These are phyloP conservation scores for Drosophila engyochracea DNA, from an alignment of 2,888 invertebrate species.

Conservation along the genomic window DNA sequence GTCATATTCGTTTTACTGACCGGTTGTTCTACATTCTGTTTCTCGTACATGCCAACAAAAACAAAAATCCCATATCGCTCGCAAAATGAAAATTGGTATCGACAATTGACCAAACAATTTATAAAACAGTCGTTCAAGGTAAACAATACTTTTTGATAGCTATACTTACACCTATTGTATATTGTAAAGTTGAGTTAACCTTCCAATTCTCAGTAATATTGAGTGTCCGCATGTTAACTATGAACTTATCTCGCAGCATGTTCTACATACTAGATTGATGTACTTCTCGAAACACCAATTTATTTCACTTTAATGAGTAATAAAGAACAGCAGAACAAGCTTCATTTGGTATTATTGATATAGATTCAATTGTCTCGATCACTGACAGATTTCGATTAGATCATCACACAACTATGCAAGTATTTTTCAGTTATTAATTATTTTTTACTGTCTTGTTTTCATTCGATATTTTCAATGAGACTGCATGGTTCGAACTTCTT, in stretches of 20 bases:
- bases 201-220: background rate
- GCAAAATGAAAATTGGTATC: constrained; percentile 33
- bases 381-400: background rate
- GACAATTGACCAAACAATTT: constrained; percentile 30
- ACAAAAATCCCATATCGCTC: constrained; percentile 41
- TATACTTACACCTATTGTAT: constrained; percentile 1
- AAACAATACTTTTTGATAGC: constrained; percentile 43
- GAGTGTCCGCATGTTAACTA: constrained; percentile 13
- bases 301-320: background rate
- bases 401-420: constrained; percentile 2
- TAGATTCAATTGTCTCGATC: constrained; percentile 15
- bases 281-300: constrained; percentile 5
- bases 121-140: constrained; percentile 75
- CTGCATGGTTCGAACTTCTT: constrained; percentile 19
- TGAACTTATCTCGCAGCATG: constrained; percentile 27
- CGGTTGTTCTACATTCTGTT: constrained; percentile 65
- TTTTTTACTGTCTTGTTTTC: background rate
- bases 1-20: constrained; percentile 60
- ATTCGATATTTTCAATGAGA: constrained; percentile 6
- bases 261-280: background rate
- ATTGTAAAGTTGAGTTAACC: constrained; percentile 2
- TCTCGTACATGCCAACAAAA: constrained; percentile 60
- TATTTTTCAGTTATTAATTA: background rate
- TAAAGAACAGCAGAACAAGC: background rate
- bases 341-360: constrained; percentile 12